phyloP scores from a whole-genome alignment of 2,888 invertebrate species.

The Dolichopus griseipennis region DNA sequence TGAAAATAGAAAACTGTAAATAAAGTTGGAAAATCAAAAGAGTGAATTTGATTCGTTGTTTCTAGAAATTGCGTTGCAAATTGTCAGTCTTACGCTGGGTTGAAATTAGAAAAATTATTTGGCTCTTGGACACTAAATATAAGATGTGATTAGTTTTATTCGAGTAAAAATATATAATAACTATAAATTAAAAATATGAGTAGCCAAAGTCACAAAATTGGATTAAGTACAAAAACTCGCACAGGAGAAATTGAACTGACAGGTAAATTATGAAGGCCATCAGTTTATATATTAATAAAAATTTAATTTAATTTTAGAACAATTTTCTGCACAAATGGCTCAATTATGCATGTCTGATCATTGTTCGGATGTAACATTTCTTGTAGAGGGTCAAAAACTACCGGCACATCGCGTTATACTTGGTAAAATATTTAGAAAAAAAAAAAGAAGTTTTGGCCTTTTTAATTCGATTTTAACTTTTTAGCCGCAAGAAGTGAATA shows the following conservation, averaged over 20 bases:
- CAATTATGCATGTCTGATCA: slow-evolving; percentile 76
- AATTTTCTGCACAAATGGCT: slow-evolving; percentile 78
- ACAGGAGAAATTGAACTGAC: slow-evolving; percentile 55
- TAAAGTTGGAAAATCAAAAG: too few relatives aligned
- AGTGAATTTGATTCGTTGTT: not conserved
- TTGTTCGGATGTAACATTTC: slow-evolving; percentile 81
- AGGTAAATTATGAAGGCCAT: slow-evolving; percentile 34
- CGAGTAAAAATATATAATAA: not conserved
- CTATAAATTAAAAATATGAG: slow-evolving; percentile 32
- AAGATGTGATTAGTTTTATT: slow-evolving; percentile 1
- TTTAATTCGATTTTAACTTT: slow-evolving; percentile 9
- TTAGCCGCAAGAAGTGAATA: slow-evolving; percentile 93
- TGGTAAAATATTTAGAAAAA: not conserved
- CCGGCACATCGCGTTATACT: slow-evolving; percentile 55
- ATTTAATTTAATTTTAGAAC: slow-evolving; percentile 40
- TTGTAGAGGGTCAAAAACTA: slow-evolving; percentile 61
- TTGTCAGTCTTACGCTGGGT: not conserved
- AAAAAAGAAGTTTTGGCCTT: too few relatives aligned
- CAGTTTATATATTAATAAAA: not conserved
- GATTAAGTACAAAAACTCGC: slow-evolving; percentile 45
- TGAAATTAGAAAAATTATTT: not conserved
- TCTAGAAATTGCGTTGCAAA: not conserved
- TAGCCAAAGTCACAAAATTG: slow-evolving; percentile 44
- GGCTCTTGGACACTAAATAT: not conserved
- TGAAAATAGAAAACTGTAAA: too few relatives aligned